Evolutionary conservation across 2,888 invertebrate species (phyloP).

Genomic region (Sericinus montela): DNA sequence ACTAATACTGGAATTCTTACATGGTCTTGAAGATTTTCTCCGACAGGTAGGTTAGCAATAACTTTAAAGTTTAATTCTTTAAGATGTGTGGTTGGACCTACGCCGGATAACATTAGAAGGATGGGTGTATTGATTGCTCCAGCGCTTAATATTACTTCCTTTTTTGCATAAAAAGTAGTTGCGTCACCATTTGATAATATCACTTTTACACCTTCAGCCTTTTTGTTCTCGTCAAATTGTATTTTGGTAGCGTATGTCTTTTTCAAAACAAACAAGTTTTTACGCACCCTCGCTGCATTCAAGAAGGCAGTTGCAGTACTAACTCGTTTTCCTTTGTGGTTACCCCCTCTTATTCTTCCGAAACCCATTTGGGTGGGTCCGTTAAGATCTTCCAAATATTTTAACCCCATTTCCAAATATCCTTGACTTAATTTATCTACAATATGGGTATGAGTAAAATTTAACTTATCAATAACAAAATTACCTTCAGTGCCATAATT

Average conservation of each 20-base stretch:
- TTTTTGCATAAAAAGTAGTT: constrained; percentile 43
- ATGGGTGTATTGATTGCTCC: constrained; percentile 60
- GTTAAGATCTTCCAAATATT: constrained; percentile 59
- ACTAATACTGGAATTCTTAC: constrained; percentile 64
- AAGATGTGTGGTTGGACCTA: constrained; percentile 53
- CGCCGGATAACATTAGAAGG: constrained; percentile 59
- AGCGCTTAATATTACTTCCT: constrained; percentile 60
- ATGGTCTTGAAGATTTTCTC: constrained; percentile 71
- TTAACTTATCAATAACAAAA: constrained; percentile 69
- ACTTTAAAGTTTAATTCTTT: constrained; percentile 46
- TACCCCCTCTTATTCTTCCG: constrained; percentile 73
- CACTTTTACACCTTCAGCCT: constrained; percentile 48
- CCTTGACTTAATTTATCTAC: constrained; percentile 53
- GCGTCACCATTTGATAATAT: constrained; percentile 38
- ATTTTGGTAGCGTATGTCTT: constrained; percentile 42
- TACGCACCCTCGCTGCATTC: constrained; percentile 43
- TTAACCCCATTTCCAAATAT: constrained; percentile 71
- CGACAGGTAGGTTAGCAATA: constrained; percentile 52
- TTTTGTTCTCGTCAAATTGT: constrained; percentile 28
- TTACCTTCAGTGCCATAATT: constrained; percentile 72
- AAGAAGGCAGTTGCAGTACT: constrained; percentile 77
- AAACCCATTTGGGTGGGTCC: constrained; percentile 72
- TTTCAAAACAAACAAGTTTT: constrained; percentile 57
- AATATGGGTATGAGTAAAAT: constrained; percentile 54
- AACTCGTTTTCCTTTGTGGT: constrained; percentile 71